Evolutionary conservation across 2,888 invertebrate genomes (phyloP).

Genomic region (Nomada flava): DNA sequence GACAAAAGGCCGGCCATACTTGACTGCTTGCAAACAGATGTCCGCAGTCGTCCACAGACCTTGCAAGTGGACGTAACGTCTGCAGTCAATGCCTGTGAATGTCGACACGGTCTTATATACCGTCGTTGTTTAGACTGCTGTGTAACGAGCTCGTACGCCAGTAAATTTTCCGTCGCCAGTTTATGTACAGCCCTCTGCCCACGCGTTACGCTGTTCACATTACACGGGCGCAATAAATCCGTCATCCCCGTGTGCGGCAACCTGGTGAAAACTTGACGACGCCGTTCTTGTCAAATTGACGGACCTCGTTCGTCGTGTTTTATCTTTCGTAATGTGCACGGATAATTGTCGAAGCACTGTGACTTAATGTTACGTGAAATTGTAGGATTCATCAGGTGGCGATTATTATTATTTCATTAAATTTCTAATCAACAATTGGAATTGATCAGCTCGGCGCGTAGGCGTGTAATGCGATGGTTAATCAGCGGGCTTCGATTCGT

Average conservation of each 20-base stretch:
- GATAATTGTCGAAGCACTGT: too few species aligned
- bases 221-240: neutral
- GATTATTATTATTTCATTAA: neutral
- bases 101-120: neutral
- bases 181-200: neutral
- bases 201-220: neutral
- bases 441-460: neutral
- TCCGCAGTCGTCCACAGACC: too few species aligned
- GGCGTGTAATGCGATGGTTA: constrained; percentile 36
- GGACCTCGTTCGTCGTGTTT: too few species aligned
- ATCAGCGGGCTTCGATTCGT: constrained; percentile 26
- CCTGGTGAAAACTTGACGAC: neutral
- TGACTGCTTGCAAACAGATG: too few species aligned
- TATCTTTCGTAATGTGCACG: too few species aligned
- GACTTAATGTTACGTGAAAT: too few species aligned
- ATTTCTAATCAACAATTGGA: constrained; percentile 2
- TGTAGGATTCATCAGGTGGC: neutral
- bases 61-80: too few species aligned
- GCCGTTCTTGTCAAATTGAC: too few species aligned
- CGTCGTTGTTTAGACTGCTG: neutral
- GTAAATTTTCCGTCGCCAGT: constrained; percentile 5
- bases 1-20: too few species aligned
- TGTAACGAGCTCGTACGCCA: constrained; percentile 6
- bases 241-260: neutral
- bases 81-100: too few species aligned